These are phyloP conservation scores for Drosophila tanythrix DNA, from an alignment of 2,888 invertebrate species.

Conservation along the genomic window DNA sequence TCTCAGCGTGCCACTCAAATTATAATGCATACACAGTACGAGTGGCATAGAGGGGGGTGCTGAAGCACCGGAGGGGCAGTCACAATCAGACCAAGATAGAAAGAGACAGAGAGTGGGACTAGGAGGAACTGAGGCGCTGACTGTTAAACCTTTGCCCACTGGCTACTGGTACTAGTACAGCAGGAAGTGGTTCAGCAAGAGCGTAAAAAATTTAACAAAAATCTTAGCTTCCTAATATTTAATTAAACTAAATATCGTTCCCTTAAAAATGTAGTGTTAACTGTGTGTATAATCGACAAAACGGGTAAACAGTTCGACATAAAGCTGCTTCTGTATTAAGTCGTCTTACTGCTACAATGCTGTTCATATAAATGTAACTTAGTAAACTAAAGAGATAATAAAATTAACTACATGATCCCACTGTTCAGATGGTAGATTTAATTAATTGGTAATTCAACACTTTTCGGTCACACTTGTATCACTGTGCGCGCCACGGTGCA, in stretches of 20 bases:
- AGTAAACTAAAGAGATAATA: neutral
- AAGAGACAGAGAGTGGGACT: neutral
- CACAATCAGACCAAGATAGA: neutral
- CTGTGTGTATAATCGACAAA: neutral
- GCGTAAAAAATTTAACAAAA: neutral
- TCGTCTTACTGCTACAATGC: neutral
- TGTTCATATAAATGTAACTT: neutral
- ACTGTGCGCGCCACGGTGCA: constrained; percentile 36
- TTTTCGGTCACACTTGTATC: constrained; percentile 7
- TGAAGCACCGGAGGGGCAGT: neutral
- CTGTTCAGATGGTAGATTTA: neutral
- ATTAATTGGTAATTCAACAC: neutral
- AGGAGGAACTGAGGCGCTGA: constrained; percentile 9
- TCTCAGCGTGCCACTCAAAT: constrained; percentile 80
- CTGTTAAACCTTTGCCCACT: constrained; percentile 1
- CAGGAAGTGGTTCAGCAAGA: constrained; percentile 25
- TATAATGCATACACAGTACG: constrained; percentile 69
- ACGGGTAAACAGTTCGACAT: neutral
- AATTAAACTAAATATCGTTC: neutral
- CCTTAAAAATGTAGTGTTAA: neutral
- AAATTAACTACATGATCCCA: neutral
- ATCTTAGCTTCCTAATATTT: neutral
- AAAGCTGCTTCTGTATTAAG: constrained; percentile 21
- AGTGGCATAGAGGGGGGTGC: neutral
- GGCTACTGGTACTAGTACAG: neutral